Percentiles rank a stretch among this genome's conserved stretches.
phyloP scores from a whole-genome alignment of 2,797 vertebrate species.

The Siniperca undulata region DNA sequence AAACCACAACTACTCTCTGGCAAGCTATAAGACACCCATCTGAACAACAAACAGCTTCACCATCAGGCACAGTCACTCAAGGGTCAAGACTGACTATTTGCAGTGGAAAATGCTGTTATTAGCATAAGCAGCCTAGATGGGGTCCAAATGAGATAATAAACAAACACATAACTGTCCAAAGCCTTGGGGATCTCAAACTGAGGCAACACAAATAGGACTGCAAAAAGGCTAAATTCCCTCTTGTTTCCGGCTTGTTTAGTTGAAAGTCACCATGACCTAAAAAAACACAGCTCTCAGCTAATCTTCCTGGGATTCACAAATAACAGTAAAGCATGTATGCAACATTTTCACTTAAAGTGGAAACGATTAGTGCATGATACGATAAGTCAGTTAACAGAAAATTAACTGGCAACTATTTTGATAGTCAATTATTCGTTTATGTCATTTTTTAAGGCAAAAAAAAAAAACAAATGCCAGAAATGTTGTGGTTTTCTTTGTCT shows the following conservation, averaged over 20 bases:
- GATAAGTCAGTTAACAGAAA: too few relatives aligned
- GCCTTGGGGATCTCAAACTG: conserved; percentile 16
- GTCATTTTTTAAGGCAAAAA: too few relatives aligned
- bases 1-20: conserved; percentile 27
- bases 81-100: not conserved
- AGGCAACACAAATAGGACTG: conserved; percentile 26
- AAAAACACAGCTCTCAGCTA: not conserved
- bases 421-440: too few relatives aligned
- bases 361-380: too few relatives aligned
- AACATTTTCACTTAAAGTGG: not conserved
- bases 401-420: too few relatives aligned
- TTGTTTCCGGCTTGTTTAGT: not conserved
- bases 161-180: conserved; percentile 26
- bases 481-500: not conserved
- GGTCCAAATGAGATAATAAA: conserved; percentile 45
- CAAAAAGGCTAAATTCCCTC: not conserved
- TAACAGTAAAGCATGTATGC: not conserved
- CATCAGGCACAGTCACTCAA: conserved; percentile 31
- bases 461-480: too few relatives aligned
- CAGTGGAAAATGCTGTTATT: conserved; percentile 24
- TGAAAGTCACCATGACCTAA: conserved; percentile 20
- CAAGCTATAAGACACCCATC: not conserved
- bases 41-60: conserved; percentile 33
- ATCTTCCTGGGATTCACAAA: not conserved
- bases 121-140: conserved; percentile 9